Base-by-base conservation (phyloP, 2,888 invertebrate species). In the Lasioglossum morio region DNA sequence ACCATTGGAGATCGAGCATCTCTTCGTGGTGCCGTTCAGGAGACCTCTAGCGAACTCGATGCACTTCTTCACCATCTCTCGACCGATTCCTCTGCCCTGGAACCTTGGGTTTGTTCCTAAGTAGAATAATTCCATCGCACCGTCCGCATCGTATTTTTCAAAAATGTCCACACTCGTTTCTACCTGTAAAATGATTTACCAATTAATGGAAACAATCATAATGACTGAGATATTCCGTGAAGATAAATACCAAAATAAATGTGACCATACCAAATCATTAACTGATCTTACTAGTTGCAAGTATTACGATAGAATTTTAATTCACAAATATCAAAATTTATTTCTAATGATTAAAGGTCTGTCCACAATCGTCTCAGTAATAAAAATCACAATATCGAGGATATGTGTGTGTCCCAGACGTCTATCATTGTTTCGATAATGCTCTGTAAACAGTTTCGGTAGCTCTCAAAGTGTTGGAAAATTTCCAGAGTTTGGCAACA, bases 121-220 rank as follows among this genome's bases (percentile, higher is more conserved):
- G 91, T 97, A 97, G 96, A 97, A 97, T 23, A 97, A 93, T 95
- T 97, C 97, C 86, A 97, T 92, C 0, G 96, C 95, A 91, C 96
- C 97, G 76, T 96, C 96, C 0, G 96, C 96, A 14, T 96, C 95
- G 91, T 96, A 97, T 94, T 96, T 95, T 81, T 96, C 95, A 93
- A 97, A 97, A 0, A 97, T 94, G 92, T 94, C 88, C 34, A 93
- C 92, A 37, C 82, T 91, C 7, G 90, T 91, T 81, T 94, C 92
- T 53, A 93, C 77, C 94, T 1, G 30, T 72, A 48, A 4, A 63
- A 14, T 40, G 43, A 37, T 37, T 16, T 60, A 93, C 74, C 94
- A 12, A 57, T n/a, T 57, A 12, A 3, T n/a, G 0, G 0, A 12
- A 57, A 57, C 57, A 57, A 19, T 46, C 46, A 0, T 7, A 23